A percentile compares a stretch with the other conserved stretches of the same genome.
These are phyloP conservation scores for Morpho achilles DNA, from an alignment of 2,888 invertebrate genomes.

Conservation along the genomic window DNA sequence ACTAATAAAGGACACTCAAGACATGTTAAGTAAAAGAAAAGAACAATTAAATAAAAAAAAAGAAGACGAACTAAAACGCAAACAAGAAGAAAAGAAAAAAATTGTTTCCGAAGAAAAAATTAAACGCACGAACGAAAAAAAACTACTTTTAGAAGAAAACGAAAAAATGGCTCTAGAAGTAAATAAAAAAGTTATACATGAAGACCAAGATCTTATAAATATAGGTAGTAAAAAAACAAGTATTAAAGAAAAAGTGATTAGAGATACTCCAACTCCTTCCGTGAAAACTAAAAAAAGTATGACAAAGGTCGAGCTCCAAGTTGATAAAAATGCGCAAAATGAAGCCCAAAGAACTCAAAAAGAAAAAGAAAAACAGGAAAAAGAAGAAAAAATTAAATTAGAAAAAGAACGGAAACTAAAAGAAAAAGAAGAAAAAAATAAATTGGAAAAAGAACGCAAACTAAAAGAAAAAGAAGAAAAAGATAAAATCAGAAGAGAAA, in stretches of 20 bases:
- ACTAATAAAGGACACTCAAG: conserved; percentile 44
- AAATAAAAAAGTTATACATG: conserved; percentile 2
- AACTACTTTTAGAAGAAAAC: conserved; percentile 7
- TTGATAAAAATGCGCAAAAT: conserved; percentile 2
- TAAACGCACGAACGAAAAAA: conserved; percentile 5
- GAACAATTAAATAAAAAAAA: conserved; percentile 28
- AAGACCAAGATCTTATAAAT: neutral
- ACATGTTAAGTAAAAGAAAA: conserved; percentile 35
- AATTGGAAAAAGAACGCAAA: conserved; percentile 7
- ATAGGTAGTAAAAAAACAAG: conserved; percentile 1
- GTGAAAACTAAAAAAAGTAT: conserved; percentile 11
- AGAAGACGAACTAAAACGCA: conserved; percentile 18
- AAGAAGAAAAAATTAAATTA: conserved; percentile 17
- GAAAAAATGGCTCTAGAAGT: conserved; percentile 6
- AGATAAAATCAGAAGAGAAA: conserved; percentile 2
- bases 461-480: conserved; percentile 15
- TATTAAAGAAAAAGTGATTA: conserved; percentile 1
- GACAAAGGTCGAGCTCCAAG: neutral
- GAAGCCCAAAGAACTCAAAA: conserved; percentile 13
- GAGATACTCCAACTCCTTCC: conserved; percentile 1
- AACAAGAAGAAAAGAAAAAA: conserved; percentile 17
- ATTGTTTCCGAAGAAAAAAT: conserved; percentile 8
- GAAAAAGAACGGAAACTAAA: conserved; percentile 10
- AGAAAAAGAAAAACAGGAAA: conserved; percentile 24
- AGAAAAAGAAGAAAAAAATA: conserved; percentile 13